Evolutionary conservation across 2,113 vertebrate genomes (phyloP).

Genomic region (Epinephelus lanceolatus): DNA sequence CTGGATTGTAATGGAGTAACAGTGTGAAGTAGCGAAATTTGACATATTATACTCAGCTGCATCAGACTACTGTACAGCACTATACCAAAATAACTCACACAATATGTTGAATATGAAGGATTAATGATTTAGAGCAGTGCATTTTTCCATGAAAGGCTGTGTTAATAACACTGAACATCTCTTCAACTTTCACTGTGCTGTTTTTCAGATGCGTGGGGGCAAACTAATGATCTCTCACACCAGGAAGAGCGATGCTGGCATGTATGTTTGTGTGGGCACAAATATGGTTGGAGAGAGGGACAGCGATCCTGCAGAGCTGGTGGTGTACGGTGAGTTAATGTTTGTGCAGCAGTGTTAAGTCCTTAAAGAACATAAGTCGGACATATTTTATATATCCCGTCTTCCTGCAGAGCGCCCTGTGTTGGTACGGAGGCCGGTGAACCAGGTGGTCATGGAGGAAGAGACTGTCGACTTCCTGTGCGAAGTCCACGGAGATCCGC

Average conservation of each 20-base stretch:
- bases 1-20: neutral
- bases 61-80: neutral
- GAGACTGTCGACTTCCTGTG: slow-evolving; percentile 95
- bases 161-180: neutral
- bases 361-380: neutral
- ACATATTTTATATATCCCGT: neutral
- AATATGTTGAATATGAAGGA: neutral
- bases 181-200: slow-evolving; percentile 18
- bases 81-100: neutral
- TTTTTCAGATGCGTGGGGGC: slow-evolving; percentile 92
- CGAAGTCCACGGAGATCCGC: slow-evolving; percentile 95
- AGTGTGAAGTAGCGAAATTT: neutral
- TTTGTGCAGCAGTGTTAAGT: neutral
- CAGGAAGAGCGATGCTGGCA: slow-evolving; percentile 95
- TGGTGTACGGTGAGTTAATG: slow-evolving; percentile 90
- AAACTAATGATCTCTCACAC: slow-evolving; percentile 97
- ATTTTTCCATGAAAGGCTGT: slow-evolving; percentile 15
- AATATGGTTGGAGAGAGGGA: slow-evolving; percentile 98
- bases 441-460: slow-evolving; percentile 94
- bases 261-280: slow-evolving; percentile 96
- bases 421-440: slow-evolving; percentile 94
- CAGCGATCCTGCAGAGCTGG: slow-evolving; percentile 96
- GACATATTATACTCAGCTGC: neutral
- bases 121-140: neutral
- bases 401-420: slow-evolving; percentile 88